Evolutionary conservation across 37 sponge, comb jelly and placozoan species (phyloP).

Genomic region (Eunapius fragilis): DNA sequence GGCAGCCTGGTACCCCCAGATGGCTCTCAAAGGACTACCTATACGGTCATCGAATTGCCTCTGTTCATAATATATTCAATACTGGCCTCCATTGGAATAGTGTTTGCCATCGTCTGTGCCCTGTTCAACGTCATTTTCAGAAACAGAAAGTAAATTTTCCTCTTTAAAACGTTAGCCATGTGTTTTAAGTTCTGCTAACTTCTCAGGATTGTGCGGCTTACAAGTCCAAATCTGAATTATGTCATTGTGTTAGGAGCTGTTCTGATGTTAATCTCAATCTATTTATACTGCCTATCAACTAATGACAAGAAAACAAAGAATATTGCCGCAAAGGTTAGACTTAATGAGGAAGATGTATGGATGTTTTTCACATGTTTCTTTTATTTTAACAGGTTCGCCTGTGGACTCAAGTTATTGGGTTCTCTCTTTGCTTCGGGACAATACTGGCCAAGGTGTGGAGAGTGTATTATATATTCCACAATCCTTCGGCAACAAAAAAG

Average conservation of each 20-base stretch:
- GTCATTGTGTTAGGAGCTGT: conserved; percentile 8
- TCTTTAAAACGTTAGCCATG: neutral
- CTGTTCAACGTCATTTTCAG: conserved; percentile 64
- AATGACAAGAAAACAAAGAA: neutral
- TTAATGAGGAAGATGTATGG: too few relatives aligned
- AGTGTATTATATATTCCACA: conserved; percentile 19
- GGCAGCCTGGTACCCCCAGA: conserved; percentile 45
- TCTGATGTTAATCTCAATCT: neutral
- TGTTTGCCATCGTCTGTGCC: conserved; percentile 35
- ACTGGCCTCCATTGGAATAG: conserved; percentile 19
- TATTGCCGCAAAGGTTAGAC: neutral
- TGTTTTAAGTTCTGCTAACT: neutral
- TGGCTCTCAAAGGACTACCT: conserved; percentile 18
- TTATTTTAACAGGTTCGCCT: neutral
- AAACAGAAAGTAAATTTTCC: conserved; percentile 48
- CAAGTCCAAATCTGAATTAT: conserved; percentile 23
- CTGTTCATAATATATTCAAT: conserved; percentile 16
- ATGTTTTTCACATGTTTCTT: too few relatives aligned
- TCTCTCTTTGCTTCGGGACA: conserved; percentile 7
- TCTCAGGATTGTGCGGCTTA: neutral
- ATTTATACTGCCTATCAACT: neutral
- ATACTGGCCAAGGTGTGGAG: conserved; percentile 11
- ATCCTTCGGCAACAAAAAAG: conserved; percentile 5
- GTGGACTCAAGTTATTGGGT: conserved; percentile 12
- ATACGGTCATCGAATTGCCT: neutral